A percentile compares a stretch with the other conserved stretches of the same genome.
Evolutionary conservation across 2,797 vertebrate genomes (phyloP).

Genomic region (Chelidonichthys spinosus): DNA sequence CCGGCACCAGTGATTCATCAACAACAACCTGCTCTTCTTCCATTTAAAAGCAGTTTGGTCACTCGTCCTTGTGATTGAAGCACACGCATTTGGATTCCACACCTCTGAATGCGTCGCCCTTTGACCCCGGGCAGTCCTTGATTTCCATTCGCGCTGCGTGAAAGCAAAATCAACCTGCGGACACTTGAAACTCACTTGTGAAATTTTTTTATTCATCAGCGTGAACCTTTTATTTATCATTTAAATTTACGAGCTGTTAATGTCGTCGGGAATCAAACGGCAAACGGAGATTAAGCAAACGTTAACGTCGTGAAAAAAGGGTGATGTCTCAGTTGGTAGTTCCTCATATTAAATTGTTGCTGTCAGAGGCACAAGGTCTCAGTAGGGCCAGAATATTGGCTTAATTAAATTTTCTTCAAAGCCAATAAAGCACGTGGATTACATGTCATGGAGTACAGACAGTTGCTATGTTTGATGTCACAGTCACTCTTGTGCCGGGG

Average conservation of each 20-base stretch:
- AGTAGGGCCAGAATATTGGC: conserved; percentile 15
- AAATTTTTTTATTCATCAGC: neutral
- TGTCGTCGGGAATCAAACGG: conserved; percentile 10
- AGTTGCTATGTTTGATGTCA: conserved; percentile 1
- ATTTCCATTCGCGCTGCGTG: conserved; percentile 2
- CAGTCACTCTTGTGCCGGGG: neutral
- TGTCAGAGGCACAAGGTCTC: conserved; percentile 10
- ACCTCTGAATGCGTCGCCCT: neutral
- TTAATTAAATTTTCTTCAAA: conserved; percentile 31
- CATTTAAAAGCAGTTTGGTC: conserved; percentile 8
- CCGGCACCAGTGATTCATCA: conserved; percentile 12
- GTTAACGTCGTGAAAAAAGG: conserved; percentile 12
- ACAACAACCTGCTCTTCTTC: neutral
- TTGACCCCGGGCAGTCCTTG: neutral
- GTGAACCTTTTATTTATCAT: conserved; percentile 2
- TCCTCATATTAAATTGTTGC: conserved; percentile 14
- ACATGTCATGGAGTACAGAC: neutral
- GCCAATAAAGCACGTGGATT: conserved; percentile 19
- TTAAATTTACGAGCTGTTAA: neutral
- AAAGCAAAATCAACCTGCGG: conserved; percentile 9
- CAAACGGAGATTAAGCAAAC: conserved; percentile 3
- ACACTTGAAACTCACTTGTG: conserved; percentile 8
- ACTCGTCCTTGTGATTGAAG: neutral
- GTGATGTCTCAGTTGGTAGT: conserved; percentile 2
- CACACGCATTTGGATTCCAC: neutral